Percentiles rank a stretch among this genome's conserved stretches.
These are phyloP conservation scores for Cydia strobilella DNA, from an alignment of 1,140 invertebrate genomes.

Conservation along the genomic window DNA sequence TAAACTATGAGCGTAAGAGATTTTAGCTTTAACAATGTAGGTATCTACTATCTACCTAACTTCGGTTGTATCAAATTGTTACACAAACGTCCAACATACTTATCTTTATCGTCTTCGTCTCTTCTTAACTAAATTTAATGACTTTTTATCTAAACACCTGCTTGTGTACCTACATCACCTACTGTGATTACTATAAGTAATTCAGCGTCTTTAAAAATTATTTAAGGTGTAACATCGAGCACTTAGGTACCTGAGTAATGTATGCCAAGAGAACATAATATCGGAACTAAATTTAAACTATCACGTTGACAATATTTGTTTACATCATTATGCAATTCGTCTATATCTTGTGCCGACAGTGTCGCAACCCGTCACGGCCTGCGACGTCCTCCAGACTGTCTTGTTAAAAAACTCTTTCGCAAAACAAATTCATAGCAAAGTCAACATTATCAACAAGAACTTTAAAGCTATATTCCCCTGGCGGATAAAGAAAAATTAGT, in stretches of 20 bases:
- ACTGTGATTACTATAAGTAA: too few species aligned
- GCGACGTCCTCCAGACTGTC: conserved; percentile 52
- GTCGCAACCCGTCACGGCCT: conserved; percentile 51
- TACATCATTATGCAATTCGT: conserved; percentile 22
- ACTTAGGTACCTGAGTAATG: not conserved
- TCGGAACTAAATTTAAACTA: not conserved
- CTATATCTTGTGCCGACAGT: conserved; percentile 32
- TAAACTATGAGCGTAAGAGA: not conserved
- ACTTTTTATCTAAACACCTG: too few species aligned
- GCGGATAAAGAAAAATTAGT: conserved; percentile 33
- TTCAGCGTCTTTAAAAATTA: too few species aligned
- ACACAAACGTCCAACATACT: too few species aligned
- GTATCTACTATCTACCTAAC: too few species aligned
- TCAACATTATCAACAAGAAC: conserved; percentile 29
- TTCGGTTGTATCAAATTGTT: too few species aligned
- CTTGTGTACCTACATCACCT: too few species aligned
- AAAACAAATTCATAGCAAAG: conserved; percentile 35
- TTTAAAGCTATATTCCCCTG: conserved; percentile 33
- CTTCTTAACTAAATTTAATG: too few species aligned
- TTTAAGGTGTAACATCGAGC: not conserved
- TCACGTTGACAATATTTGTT: conserved; percentile 13
- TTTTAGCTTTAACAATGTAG: too few species aligned
- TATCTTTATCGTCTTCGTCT: too few species aligned
- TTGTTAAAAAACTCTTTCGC: conserved; percentile 45
- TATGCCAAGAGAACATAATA: not conserved